Conservation (phyloP, 2,797 vertebrate species). For the Cottoperca gobio region DNA sequence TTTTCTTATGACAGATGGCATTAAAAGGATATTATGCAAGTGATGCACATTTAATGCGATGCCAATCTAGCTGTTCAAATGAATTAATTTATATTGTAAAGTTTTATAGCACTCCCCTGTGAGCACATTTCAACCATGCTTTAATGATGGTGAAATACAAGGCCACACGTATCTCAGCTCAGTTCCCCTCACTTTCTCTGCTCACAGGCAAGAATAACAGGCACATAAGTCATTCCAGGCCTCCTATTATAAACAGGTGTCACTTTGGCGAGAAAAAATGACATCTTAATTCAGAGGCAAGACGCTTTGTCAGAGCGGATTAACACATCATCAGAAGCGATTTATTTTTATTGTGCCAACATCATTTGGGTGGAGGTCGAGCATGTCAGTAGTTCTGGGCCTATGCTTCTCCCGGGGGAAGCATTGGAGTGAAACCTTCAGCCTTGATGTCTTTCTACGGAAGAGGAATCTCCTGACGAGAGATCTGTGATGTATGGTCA, state of each 20-base stretch:
- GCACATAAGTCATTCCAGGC: slow-evolving; percentile 80
- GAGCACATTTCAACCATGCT: slow-evolving; percentile 57
- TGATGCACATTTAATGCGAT: slow-evolving; percentile 35
- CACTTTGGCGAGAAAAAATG: slow-evolving; percentile 84
- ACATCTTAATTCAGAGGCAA: slow-evolving; percentile 83
- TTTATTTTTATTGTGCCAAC: slow-evolving; percentile 83
- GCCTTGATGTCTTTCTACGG: slow-evolving; percentile 65
- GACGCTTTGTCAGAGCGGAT: slow-evolving; percentile 82
- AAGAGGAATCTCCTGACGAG: slow-evolving; percentile 46
- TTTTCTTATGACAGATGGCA: slow-evolving; percentile 49
- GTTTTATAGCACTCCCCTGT: slow-evolving; percentile 51
- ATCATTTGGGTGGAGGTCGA: slow-evolving; percentile 69
- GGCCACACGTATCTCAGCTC: slow-evolving; percentile 54
- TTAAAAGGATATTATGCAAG: slow-evolving; percentile 34
- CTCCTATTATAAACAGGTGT: slow-evolving; percentile 87
- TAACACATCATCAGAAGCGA: slow-evolving; percentile 81
- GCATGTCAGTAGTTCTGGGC: slow-evolving; percentile 63
- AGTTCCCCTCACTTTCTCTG: slow-evolving; percentile 51
- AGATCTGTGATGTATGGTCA: slow-evolving; percentile 13
- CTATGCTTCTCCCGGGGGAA: slow-evolving; percentile 51
- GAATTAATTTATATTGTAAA: slow-evolving; percentile 63
- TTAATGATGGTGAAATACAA: slow-evolving; percentile 57
- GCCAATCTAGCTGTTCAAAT: slow-evolving; percentile 63
- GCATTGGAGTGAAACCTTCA: slow-evolving; percentile 51
- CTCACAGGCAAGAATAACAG: slow-evolving; percentile 77